A percentile compares a stretch with the other conserved stretches of the same genome.
phyloP scores from a whole-genome alignment of 2,797 vertebrate species.

The Triplophysa yarkandensis region DNA sequence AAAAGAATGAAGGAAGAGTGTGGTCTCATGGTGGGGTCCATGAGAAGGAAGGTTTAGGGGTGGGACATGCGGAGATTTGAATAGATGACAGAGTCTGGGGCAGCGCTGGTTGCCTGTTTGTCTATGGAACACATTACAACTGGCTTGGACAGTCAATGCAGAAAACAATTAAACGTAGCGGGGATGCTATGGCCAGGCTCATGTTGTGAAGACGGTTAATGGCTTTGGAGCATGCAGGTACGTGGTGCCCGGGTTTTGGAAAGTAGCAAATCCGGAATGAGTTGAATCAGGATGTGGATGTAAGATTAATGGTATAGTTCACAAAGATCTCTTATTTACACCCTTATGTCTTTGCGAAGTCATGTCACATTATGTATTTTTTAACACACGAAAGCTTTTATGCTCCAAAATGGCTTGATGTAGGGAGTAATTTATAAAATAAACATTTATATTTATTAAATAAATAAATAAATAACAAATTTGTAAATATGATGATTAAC shows the following conservation, averaged over 20 bases:
- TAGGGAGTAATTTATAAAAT: too few species aligned
- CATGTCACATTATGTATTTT: neutral
- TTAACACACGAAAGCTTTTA: neutral
- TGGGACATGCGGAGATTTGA: slow-evolving; percentile 68
- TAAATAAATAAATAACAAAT: too few species aligned
- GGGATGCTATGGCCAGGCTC: slow-evolving; percentile 4
- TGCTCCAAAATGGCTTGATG: neutral
- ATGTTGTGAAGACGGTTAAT: slow-evolving; percentile 20
- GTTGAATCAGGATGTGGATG: slow-evolving; percentile 28
- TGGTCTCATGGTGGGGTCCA: slow-evolving; percentile 59
- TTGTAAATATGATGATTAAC: too few species aligned
- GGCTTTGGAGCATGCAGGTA: slow-evolving; percentile 42
- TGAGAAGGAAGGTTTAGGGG: slow-evolving; percentile 65
- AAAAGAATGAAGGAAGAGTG: slow-evolving; percentile 13
- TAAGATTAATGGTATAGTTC: slow-evolving; percentile 11
- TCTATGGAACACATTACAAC: slow-evolving; percentile 88
- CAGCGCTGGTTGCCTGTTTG: slow-evolving; percentile 99
- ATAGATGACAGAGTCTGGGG: slow-evolving; percentile 74
- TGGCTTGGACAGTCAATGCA: slow-evolving; percentile 82
- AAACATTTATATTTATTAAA: too few species aligned
- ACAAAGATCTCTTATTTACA: neutral
- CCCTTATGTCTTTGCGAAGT: neutral
- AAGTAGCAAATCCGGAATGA: slow-evolving; percentile 18
- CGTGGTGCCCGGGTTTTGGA: neutral
- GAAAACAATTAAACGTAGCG: slow-evolving; percentile 66